Evolutionary conservation across 2,113 vertebrate genomes (phyloP).

Genomic region (Oncorhynchus tshawytscha): DNA sequence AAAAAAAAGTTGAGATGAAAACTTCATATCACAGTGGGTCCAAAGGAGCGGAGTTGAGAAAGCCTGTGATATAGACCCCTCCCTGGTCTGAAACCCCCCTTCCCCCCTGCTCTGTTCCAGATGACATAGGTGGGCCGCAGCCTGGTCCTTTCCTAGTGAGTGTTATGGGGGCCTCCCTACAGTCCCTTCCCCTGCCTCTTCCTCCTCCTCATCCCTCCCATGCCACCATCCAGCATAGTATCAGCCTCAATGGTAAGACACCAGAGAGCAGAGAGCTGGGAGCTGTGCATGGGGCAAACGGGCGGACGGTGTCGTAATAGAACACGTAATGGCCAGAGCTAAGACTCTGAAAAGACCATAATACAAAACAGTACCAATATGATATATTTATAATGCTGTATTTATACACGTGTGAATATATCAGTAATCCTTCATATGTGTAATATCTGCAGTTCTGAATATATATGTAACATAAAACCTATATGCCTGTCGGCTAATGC

Average conservation of each 20-base stretch:
- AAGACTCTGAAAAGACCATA: background rate
- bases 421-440: background rate
- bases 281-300: background rate
- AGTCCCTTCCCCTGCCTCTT: conserved; percentile 94
- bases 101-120: conserved; percentile 80
- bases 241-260: conserved; percentile 77
- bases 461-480: background rate
- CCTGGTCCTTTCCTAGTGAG: conserved; percentile 89
- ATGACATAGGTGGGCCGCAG: conserved; percentile 93
- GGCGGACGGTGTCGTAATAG: background rate
- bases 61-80: background rate
- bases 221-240: conserved; percentile 87
- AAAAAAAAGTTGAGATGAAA: background rate
- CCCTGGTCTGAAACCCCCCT: conserved; percentile 9
- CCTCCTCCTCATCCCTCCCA: conserved; percentile 93
- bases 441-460: background rate
- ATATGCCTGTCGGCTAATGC: background rate
- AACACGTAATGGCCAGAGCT: background rate
- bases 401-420: no score
- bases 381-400: background rate
- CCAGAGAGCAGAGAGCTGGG: background rate
- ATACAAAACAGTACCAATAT: background rate
- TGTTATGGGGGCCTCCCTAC: conserved; percentile 92
- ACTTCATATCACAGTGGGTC: background rate
- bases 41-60: background rate